Evolutionary conservation across 2,797 vertebrate genomes (phyloP), one percentile per base, ranked within the genome.

Genomic region (Perodicticus potto): DNA sequence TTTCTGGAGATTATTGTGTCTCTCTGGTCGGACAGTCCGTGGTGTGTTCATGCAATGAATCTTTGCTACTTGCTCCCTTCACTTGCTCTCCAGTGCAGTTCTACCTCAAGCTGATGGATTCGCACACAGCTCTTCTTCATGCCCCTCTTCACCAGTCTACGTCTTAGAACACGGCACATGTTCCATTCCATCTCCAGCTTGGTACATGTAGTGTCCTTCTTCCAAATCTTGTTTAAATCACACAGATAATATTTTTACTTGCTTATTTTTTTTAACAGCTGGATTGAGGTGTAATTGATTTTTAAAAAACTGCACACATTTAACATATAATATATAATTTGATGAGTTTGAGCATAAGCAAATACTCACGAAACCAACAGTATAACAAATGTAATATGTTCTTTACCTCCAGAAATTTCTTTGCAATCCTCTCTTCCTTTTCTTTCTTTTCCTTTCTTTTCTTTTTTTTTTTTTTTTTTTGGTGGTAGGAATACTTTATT

Each of bases 211-310:
- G 2, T 40, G 12, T 49, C 63, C 27, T 86, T 69, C 61, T 20
- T 91, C 32, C 55, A 74, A 76, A 67, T 87, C 23, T 27, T 73
- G 13, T 91, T 95, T 82, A 82, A 27, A n/a, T 74, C 14, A 72
- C 22, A 3, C 49, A 45, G 23, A 59, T 55, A 32, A 20, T 72
- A 37, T 77, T 81, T 77, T 81, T 61, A 73, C 17, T 85, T 11
- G 37, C 2, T 34, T 82, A 7, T 69, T 40, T 67, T 91, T 91
- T 63, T 72, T 40, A 89, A 13, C 22, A 77, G 19, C 1, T 61
- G 5, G 27, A 27, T 45, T 74, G 8, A 22, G 3, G 9, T 2
- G 4, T 76, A 59, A 70, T 55, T 88, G 25, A 55, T 59, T 74
- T 34, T 57, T 2, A 22, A 61, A 59, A 61, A 65, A 27, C 17